Evolutionary conservation across 2,797 vertebrate genomes (phyloP).

Genomic region (Gymnothorax reevesii): DNA sequence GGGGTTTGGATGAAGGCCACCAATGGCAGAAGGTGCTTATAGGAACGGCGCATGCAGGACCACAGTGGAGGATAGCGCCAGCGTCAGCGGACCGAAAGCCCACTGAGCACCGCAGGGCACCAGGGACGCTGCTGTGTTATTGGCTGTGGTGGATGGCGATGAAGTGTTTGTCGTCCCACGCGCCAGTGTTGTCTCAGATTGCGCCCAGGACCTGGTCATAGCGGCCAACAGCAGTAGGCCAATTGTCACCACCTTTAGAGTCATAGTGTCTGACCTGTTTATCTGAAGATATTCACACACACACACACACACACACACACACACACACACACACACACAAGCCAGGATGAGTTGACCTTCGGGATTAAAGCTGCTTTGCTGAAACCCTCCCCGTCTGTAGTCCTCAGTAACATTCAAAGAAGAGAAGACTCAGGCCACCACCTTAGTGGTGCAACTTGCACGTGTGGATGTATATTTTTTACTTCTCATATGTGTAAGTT

Average conservation of each 20-base stretch:
- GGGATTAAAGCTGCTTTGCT: neutral
- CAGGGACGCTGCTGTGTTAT: neutral
- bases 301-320: neutral
- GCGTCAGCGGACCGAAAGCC: neutral
- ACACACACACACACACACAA: neutral
- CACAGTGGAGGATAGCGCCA: neutral
- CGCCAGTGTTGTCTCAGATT: too few species aligned
- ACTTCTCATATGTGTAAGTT: too few species aligned
- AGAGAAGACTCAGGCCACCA: neutral
- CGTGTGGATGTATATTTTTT: too few species aligned
- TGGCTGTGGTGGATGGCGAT: neutral
- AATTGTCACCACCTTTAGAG: neutral
- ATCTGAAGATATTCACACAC: neutral
- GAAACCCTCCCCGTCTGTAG: neutral
- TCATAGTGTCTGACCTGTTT: conserved; percentile 11
- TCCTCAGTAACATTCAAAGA: neutral
- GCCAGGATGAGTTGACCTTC: neutral
- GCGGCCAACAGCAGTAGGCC: neutral
- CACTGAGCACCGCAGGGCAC: neutral
- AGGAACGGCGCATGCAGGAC: neutral
- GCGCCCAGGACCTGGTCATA: neutral
- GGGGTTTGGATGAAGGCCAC: neutral
- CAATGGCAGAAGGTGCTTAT: neutral
- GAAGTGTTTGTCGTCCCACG: neutral
- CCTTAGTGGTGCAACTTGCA: neutral